Evolutionary conservation across 2,888 invertebrate genomes (phyloP).

Genomic region (Sycophila texana): DNA sequence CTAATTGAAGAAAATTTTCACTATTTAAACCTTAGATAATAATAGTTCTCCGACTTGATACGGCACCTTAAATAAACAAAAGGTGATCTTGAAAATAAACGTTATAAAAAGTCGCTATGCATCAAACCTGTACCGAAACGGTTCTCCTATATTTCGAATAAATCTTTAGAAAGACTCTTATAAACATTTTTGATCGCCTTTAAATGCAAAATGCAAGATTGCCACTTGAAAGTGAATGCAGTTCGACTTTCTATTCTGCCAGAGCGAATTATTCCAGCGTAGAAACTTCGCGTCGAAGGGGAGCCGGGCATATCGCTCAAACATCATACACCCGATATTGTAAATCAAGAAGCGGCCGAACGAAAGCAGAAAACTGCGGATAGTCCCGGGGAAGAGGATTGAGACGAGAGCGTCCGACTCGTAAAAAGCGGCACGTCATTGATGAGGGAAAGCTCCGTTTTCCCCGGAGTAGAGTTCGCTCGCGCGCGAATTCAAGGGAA

Average conservation of each 20-base stretch:
- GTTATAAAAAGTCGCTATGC: too few species aligned
- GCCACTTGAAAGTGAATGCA: too few species aligned
- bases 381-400: background rate
- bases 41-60: too few species aligned
- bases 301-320: slow-evolving; percentile 5
- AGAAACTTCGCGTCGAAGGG: slow-evolving; percentile 18
- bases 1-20: too few species aligned
- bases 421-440: slow-evolving; percentile 33
- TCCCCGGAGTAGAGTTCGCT: slow-evolving; percentile 13
- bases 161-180: too few species aligned
- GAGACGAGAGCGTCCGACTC: slow-evolving; percentile 20
- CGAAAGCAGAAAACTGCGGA: slow-evolving; percentile 39
- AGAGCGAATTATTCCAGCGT: background rate
- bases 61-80: too few species aligned
- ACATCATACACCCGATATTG: slow-evolving; percentile 26
- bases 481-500: background rate
- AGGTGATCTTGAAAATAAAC: too few species aligned
- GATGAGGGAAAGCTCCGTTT: background rate
- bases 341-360: slow-evolving; percentile 41
- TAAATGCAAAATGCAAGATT: too few species aligned
- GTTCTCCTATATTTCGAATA: background rate
- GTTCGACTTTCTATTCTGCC: too few species aligned
- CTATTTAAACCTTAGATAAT: too few species aligned
- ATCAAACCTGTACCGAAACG: background rate
- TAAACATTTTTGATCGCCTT: too few species aligned